Conservation (phyloP, 2,797 vertebrate genomes). For the Epinephelus coioides region DNA sequence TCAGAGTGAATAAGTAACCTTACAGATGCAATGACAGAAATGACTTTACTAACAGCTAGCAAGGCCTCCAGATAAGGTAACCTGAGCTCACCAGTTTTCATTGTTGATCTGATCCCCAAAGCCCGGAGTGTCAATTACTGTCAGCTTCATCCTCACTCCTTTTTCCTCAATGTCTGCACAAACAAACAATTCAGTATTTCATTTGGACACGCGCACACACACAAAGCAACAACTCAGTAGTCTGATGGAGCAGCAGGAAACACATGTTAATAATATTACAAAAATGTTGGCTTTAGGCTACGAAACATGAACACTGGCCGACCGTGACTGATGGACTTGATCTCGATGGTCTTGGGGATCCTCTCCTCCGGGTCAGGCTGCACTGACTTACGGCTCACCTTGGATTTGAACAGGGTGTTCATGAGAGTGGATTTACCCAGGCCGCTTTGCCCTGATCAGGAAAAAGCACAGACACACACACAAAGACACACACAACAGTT, state of each 20-base stretch:
- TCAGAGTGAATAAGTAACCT: background rate
- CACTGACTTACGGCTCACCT: slow-evolving; percentile 95
- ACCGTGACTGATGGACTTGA: slow-evolving; percentile 97
- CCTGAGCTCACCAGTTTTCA: slow-evolving; percentile 92
- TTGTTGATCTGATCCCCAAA: slow-evolving; percentile 99
- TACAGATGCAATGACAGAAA: background rate
- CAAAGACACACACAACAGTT: slow-evolving; percentile 42
- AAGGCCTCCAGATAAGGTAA: slow-evolving; percentile 3
- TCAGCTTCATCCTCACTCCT: slow-evolving; percentile 97
- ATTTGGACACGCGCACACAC: background rate
- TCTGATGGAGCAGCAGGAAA: background rate
- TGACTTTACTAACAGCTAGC: background rate
- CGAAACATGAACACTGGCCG: slow-evolving; percentile 35
- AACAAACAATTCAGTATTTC: background rate
- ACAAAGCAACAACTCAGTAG: background rate
- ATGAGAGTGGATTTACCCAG: slow-evolving; percentile 97
- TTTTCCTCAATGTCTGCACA: slow-evolving; percentile 95
- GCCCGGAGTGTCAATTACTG: slow-evolving; percentile 96
- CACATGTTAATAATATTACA: background rate
- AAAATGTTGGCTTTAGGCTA: background rate
- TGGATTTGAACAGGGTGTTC: slow-evolving; percentile 99
- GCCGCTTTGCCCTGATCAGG: slow-evolving; percentile 93
- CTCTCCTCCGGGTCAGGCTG: slow-evolving; percentile 90
- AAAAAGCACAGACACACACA: slow-evolving; percentile 48
- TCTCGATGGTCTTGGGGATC: slow-evolving; percentile 97